These are phyloP conservation scores for Botia almorhae DNA, from an alignment of 2,797 vertebrate species.

Conservation along the genomic window DNA sequence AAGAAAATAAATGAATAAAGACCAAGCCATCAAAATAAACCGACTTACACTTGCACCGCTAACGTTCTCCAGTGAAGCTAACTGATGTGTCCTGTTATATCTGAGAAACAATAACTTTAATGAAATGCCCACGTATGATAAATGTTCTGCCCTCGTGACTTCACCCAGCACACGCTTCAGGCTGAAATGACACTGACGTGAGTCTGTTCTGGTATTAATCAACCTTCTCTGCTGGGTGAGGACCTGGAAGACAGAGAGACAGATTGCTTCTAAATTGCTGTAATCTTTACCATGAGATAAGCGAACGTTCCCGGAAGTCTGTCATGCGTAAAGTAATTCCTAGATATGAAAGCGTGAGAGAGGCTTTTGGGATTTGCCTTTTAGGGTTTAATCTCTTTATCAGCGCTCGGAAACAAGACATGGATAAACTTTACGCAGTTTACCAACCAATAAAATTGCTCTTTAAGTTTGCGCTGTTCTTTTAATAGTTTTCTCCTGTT, in stretches of 20 bases:
- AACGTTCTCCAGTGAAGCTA: neutral
- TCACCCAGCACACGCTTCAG: too few species aligned
- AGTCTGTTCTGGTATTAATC: slow-evolving; percentile 28
- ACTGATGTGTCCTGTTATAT: neutral
- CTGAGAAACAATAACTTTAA: slow-evolving; percentile 26
- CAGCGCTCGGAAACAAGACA: slow-evolving; percentile 55
- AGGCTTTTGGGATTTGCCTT: too few species aligned
- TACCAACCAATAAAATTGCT: slow-evolving; percentile 61
- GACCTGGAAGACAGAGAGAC: slow-evolving; percentile 54
- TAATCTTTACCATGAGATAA: slow-evolving; percentile 55
- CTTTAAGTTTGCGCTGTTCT: slow-evolving; percentile 57
- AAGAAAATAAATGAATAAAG: neutral
- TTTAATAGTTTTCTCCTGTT: slow-evolving; percentile 6
- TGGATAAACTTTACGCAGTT: slow-evolving; percentile 39
- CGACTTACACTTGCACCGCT: neutral
- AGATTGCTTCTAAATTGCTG: slow-evolving; percentile 74
- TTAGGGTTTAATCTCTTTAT: slow-evolving; percentile 65
- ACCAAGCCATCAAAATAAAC: neutral
- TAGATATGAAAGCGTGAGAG: slow-evolving; percentile 26
- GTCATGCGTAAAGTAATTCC: slow-evolving; percentile 60
- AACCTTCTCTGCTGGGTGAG: slow-evolving; percentile 32
- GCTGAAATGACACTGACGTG: slow-evolving; percentile 5
- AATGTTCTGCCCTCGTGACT: neutral
- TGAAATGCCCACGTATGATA: slow-evolving; percentile 11
- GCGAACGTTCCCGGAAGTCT: slow-evolving; percentile 41